Evolutionary conservation across 2,113 vertebrate species (phyloP).

Genomic region (Atlantisia rogersi): DNA sequence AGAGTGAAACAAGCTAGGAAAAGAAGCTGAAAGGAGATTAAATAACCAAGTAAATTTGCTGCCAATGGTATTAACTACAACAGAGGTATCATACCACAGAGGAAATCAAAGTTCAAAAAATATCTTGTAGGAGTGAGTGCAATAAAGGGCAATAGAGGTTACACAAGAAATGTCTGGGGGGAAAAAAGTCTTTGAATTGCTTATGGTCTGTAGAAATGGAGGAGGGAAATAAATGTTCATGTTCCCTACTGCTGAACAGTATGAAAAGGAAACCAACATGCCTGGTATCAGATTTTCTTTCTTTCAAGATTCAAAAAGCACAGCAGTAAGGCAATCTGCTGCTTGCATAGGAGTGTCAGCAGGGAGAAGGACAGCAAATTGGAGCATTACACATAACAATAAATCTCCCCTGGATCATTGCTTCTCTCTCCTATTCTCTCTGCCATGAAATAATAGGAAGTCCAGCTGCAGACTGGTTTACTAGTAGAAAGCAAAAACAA

Average conservation of each 20-base stretch:
- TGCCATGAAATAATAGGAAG: background rate
- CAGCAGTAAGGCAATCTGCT: background rate
- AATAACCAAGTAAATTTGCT: background rate
- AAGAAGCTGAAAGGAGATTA: background rate
- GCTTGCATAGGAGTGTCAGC: background rate
- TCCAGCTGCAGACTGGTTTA: background rate
- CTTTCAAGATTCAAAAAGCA: background rate
- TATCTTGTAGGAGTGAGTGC: background rate
- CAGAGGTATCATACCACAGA: background rate
- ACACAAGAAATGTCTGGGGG: background rate
- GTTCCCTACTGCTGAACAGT: background rate
- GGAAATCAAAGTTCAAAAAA: conserved; percentile 1
- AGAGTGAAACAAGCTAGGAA: background rate
- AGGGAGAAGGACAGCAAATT: background rate
- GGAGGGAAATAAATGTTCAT: background rate
- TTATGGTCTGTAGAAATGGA: background rate
- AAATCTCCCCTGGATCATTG: background rate
- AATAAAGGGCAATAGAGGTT: background rate
- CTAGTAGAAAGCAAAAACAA: background rate
- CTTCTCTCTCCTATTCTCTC: background rate
- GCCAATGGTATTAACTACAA: background rate
- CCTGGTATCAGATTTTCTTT: background rate
- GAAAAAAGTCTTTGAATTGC: background rate
- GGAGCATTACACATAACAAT: background rate
- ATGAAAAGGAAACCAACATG: background rate